These are phyloP conservation scores for Doryteuthis pealeii DNA, from an alignment of 1,140 invertebrate species.

Conservation along the genomic window DNA sequence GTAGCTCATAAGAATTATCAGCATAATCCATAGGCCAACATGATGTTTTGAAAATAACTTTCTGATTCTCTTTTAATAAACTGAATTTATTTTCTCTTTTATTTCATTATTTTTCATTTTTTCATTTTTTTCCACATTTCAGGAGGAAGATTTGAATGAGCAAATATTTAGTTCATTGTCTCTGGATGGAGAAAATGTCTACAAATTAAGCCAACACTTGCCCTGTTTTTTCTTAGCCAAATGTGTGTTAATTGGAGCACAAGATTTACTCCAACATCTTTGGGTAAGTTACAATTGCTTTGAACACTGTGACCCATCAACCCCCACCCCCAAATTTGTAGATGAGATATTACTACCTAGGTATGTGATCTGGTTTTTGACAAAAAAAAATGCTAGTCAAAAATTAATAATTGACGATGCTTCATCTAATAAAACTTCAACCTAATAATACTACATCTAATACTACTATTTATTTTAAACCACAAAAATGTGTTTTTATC, in stretches of 20 bases:
- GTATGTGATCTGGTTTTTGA: too few species aligned
- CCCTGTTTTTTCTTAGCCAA: conserved; percentile 21
- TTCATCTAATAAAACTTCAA: too few species aligned
- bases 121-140: conserved; percentile 1
- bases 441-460: too few species aligned
- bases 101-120: not conserved
- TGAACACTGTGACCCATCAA: not conserved
- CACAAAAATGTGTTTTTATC: too few species aligned
- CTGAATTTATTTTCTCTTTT: not conserved
- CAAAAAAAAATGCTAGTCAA: too few species aligned
- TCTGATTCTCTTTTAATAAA: not conserved
- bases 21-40: not conserved
- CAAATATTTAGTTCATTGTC: conserved; percentile 9
- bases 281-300: conserved; percentile 16
- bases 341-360: too few species aligned
- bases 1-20: not conserved
- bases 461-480: too few species aligned
- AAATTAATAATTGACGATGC: too few species aligned
- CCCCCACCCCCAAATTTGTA: not conserved
- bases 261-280: conserved; percentile 12
- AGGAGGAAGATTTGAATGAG: conserved; percentile 9
- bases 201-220: conserved; percentile 16
- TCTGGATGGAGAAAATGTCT: conserved; percentile 25
- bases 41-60: not conserved
- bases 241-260: conserved; percentile 16